These are phyloP conservation scores for Chironomus riparius DNA, from an alignment of 2,888 invertebrate species.

Conservation along the genomic window DNA sequence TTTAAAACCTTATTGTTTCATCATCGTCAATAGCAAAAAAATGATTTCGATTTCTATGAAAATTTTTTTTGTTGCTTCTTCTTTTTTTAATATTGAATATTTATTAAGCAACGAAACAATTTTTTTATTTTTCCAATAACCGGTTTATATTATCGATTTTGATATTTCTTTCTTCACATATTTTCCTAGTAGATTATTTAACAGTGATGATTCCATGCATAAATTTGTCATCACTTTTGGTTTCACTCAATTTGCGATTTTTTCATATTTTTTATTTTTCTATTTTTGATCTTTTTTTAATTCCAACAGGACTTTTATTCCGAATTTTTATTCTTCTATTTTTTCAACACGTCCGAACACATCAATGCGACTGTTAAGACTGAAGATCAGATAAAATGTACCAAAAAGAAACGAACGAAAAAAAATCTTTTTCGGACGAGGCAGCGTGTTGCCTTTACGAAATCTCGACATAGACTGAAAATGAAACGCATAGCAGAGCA, in stretches of 20 bases:
- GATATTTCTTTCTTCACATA: background rate
- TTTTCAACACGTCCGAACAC: background rate
- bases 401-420: background rate
- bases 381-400: background rate
- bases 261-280: background rate
- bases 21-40: background rate
- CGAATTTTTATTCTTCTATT: background rate
- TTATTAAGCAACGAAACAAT: background rate
- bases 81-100: background rate
- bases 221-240: background rate
- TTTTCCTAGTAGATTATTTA: background rate
- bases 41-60: background rate
- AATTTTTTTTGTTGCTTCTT: background rate
- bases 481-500: background rate
- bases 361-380: background rate
- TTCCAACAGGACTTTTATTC: background rate
- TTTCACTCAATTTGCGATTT: background rate
- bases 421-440: background rate
- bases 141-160: background rate
- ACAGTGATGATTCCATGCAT: background rate
- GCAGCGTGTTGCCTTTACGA: background rate
- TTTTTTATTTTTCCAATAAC: background rate
- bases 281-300: background rate
- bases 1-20: background rate
- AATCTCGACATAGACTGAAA: background rate